Percentiles rank a stretch among this genome's conserved stretches.
These are phyloP conservation scores for Acleris literana DNA, from an alignment of 2,888 invertebrate species.

Conservation along the genomic window DNA sequence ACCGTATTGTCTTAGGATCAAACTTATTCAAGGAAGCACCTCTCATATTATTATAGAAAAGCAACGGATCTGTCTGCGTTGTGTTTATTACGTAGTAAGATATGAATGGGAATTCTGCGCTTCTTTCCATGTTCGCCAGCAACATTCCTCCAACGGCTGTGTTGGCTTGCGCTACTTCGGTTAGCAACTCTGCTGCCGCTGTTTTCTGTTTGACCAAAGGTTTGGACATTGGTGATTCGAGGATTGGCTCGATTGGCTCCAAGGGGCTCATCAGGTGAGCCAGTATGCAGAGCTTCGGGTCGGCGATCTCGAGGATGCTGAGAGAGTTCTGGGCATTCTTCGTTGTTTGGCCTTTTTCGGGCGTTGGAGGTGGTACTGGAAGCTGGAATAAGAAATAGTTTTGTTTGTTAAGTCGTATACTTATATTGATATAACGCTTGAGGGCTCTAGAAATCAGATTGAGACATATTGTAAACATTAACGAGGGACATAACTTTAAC, in stretches of 20 bases:
- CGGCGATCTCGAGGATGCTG: conserved; percentile 92
- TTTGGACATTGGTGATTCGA: conserved; percentile 92
- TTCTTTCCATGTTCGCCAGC: conserved; percentile 94
- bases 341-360: conserved; percentile 84
- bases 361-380: conserved; percentile 86
- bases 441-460: no score
- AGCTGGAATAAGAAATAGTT: conserved; percentile 63
- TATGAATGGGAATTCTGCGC: conserved; percentile 96
- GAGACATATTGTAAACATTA: no score
- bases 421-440: neutral
- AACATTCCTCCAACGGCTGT: conserved; percentile 92
- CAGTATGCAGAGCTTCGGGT: conserved; percentile 93
- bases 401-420: neutral
- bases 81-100: conserved; percentile 95
- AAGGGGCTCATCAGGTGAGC: conserved; percentile 95
- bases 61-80: conserved; percentile 91
- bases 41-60: conserved; percentile 93
- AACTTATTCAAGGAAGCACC: conserved; percentile 93
- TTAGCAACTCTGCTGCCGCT: conserved; percentile 90
- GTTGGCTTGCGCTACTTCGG: conserved; percentile 89
- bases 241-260: conserved; percentile 92
- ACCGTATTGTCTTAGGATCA: conserved; percentile 89
- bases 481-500: no score
- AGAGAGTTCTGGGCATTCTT: conserved; percentile 86
- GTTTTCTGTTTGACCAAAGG: conserved; percentile 90